These are phyloP conservation scores for Carollia perspicillata DNA, from an alignment of 2,113 vertebrate species.

Conservation along the genomic window DNA sequence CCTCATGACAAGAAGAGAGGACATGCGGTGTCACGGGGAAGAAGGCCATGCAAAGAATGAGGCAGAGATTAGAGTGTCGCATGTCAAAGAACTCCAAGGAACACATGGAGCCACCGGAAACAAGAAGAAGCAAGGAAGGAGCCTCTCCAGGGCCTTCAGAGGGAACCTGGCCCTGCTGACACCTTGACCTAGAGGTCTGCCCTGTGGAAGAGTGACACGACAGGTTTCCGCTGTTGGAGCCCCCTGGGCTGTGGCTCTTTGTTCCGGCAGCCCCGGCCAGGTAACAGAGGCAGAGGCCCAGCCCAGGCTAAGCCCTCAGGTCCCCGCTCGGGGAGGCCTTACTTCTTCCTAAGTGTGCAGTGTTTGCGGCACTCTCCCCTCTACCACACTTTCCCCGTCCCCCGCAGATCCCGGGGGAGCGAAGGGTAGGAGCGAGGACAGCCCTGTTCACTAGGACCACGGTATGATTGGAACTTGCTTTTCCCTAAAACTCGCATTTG, in stretches of 20 bases:
- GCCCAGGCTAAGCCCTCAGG: neutral
- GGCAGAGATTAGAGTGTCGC: neutral
- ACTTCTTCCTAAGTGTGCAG: neutral
- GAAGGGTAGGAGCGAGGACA: neutral
- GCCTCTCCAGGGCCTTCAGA: neutral
- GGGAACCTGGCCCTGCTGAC: neutral
- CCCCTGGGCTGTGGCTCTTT: neutral
- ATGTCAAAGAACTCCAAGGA: neutral
- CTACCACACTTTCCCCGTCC: too few relatives aligned
- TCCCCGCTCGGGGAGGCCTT: neutral
- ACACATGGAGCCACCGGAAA: accelerated
- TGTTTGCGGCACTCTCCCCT: neutral
- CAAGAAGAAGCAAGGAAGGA: neutral
- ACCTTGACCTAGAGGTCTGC: neutral
- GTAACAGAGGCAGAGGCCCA: neutral
- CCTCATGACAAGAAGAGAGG: neutral
- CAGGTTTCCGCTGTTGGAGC: neutral
- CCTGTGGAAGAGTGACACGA: neutral
- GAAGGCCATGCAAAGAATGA: too few relatives aligned
- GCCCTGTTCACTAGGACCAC: neutral
- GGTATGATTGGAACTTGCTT: neutral
- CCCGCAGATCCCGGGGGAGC: neutral
- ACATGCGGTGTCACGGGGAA: neutral
- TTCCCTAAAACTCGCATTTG: neutral
- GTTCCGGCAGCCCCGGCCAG: neutral